A percentile compares a stretch with the other conserved stretches of the same genome.
Conservation (phyloP, 2,797 vertebrate species). For the Carapus acus region DNA sequence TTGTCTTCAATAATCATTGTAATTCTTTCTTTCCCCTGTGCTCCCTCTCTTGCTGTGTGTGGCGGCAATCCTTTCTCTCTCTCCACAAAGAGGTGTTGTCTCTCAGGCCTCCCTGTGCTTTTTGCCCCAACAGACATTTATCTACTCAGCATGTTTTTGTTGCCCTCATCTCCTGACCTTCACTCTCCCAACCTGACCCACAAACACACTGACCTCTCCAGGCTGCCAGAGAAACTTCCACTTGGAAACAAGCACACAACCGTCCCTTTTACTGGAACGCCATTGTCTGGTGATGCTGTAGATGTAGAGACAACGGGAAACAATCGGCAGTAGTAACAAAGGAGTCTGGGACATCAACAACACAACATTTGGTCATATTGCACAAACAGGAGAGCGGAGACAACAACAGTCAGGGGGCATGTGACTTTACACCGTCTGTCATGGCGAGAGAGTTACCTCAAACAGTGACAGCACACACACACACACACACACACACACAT, state of each 20-base stretch:
- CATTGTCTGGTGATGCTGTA: conserved; percentile 36
- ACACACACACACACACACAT: conserved; percentile 37
- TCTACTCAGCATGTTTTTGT: conserved; percentile 54
- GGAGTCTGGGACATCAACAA: conserved; percentile 46
- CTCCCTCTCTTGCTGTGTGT: conserved; percentile 7
- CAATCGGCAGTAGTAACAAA: conserved; percentile 35
- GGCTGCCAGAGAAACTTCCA: conserved; percentile 59
- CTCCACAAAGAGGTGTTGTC: conserved; percentile 34
- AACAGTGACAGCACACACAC: too few relatives aligned
- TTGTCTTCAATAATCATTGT: conserved; percentile 15
- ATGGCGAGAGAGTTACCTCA: conserved; percentile 42
- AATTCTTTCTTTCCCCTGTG: conserved; percentile 21
- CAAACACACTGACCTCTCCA: conserved; percentile 62
- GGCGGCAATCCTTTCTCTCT: conserved; percentile 14
- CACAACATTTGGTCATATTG: conserved; percentile 47
- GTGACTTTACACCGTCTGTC: conserved; percentile 53
- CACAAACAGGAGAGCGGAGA: conserved; percentile 54
- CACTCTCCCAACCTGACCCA: conserved; percentile 57
- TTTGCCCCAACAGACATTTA: conserved; percentile 38
- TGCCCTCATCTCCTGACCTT: conserved; percentile 32
- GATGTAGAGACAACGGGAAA: conserved; percentile 25
- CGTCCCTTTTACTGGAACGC: conserved; percentile 46
- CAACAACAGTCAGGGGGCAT: conserved; percentile 33
- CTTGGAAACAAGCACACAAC: conserved; percentile 34
- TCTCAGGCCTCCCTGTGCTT: conserved; percentile 29